Evolutionary conservation across 2,888 invertebrate species (phyloP).

Genomic region (Argyresthia goedartella): DNA sequence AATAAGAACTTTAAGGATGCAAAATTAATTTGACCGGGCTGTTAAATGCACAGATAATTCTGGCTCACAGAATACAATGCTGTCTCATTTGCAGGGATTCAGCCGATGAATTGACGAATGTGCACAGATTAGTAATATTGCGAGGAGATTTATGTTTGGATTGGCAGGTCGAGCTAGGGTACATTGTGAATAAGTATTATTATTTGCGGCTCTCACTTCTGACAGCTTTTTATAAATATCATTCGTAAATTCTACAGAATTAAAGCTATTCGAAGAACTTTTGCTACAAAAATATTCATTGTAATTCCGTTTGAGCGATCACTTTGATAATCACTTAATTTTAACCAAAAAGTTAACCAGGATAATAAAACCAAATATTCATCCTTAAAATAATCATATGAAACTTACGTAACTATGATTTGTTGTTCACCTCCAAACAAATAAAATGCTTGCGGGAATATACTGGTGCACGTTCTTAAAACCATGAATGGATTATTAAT

Average conservation of each 20-base stretch:
- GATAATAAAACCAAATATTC: no score
- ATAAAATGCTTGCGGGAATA: not conserved
- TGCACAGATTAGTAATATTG: not conserved
- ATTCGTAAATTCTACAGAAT: no score
- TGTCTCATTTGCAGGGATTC: constrained; percentile 12
- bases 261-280: no score
- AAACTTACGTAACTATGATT: no score
- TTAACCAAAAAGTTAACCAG: no score
- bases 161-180: not conserved
- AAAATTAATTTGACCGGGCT: not conserved
- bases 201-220: not conserved
- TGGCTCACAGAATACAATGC: constrained; percentile 12
- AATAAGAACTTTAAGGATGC: no score
- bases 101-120: constrained; percentile 9
- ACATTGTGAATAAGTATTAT: not conserved
- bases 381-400: no score
- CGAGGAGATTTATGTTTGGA: not conserved
- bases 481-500: not conserved
- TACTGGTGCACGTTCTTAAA: not conserved
- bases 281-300: no score
- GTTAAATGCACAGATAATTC: constrained; percentile 19
- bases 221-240: no score
- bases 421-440: no score
- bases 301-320: no score
- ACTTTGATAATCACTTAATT: no score